A percentile compares a stretch with the other conserved stretches of the same genome.
Conservation (phyloP, 2,888 invertebrate species). For the Agonopterix arenella region DNA sequence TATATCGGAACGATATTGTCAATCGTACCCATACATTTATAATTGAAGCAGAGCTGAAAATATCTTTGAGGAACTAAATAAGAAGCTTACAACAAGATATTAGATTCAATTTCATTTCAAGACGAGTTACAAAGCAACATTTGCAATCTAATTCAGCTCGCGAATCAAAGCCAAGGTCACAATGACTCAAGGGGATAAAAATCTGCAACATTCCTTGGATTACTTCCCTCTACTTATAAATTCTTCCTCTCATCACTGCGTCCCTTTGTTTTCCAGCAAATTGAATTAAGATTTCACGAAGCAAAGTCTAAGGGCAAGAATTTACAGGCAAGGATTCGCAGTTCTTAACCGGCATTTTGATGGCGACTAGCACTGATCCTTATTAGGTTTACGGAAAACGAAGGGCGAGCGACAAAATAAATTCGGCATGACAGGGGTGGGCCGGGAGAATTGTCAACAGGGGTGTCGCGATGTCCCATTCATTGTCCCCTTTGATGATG, state of each 20-base stretch:
- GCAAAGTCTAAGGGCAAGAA: slow-evolving; percentile 31
- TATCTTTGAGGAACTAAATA: not conserved
- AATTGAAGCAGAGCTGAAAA: not conserved
- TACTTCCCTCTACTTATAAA: slow-evolving; percentile 25
- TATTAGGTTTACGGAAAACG: slow-evolving; percentile 49
- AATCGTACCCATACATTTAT: not conserved
- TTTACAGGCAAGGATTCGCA: slow-evolving; percentile 29
- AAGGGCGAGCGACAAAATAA: slow-evolving; percentile 43
- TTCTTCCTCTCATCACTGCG: slow-evolving; percentile 27
- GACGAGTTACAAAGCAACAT: not conserved
- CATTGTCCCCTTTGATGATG: slow-evolving; percentile 46
- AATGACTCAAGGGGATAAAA: slow-evolving; percentile 11
- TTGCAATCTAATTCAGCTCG: not conserved
- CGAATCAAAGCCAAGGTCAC: slow-evolving; percentile 5
- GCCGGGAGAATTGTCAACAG: slow-evolving; percentile 31
- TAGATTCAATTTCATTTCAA: not conserved
- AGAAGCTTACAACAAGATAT: not conserved
- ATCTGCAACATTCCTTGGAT: slow-evolving; percentile 11
- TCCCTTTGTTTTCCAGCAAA: slow-evolving; percentile 44
- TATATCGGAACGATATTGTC: not conserved
- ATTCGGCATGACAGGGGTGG: slow-evolving; percentile 40
- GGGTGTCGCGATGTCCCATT: slow-evolving; percentile 31
- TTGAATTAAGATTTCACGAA: slow-evolving; percentile 55
- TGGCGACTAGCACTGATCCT: slow-evolving; percentile 47
- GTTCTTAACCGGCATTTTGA: slow-evolving; percentile 40